Percentiles rank a stretch among this genome's conserved stretches.
These are phyloP conservation scores for Helicoverpa zea DNA, from an alignment of 1,140 invertebrate species.

Conservation along the genomic window DNA sequence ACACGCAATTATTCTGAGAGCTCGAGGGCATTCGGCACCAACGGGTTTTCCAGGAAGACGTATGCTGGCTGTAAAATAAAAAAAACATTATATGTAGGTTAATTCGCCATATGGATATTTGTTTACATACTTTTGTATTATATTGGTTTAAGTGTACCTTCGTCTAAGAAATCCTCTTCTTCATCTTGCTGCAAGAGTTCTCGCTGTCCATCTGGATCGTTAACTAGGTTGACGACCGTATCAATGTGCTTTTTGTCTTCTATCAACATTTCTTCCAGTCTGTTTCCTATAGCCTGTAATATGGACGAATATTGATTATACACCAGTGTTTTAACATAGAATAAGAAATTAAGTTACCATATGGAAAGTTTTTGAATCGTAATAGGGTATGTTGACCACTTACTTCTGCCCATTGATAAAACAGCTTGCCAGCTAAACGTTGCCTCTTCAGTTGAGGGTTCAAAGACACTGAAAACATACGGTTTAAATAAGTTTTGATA, in stretches of 20 bases:
- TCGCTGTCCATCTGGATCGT: conserved; percentile 94
- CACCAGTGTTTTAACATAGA: not conserved
- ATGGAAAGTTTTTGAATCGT: too few species aligned
- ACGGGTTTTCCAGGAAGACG: conserved; percentile 92
- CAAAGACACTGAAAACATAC: conserved; percentile 72
- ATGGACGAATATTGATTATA: not conserved
- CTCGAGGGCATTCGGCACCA: conserved; percentile 93
- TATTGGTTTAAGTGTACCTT: conserved; percentile 88
- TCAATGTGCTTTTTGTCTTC: conserved; percentile 92
- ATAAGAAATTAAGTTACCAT: not conserved
- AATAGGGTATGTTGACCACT: conserved; percentile 54
- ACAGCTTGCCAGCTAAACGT: conserved; percentile 97
- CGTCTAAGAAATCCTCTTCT: conserved; percentile 99
- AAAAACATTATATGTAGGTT: conserved; percentile 9
- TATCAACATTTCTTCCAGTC: conserved; percentile 94
- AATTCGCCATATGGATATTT: too few species aligned
- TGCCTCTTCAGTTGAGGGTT: conserved; percentile 88
- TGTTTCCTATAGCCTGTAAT: conserved; percentile 90
- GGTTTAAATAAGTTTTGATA: not conserved
- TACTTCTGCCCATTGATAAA: conserved; percentile 99
- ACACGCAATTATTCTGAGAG: conserved; percentile 96
- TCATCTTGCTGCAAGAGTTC: conserved; percentile 97
- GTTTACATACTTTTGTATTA: not conserved
- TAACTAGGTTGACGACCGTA: conserved; percentile 90
- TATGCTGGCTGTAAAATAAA: conserved; percentile 91